Evolutionary conservation across 1,140 invertebrate species (phyloP).

Genomic region (Drosophila aff.): DNA sequence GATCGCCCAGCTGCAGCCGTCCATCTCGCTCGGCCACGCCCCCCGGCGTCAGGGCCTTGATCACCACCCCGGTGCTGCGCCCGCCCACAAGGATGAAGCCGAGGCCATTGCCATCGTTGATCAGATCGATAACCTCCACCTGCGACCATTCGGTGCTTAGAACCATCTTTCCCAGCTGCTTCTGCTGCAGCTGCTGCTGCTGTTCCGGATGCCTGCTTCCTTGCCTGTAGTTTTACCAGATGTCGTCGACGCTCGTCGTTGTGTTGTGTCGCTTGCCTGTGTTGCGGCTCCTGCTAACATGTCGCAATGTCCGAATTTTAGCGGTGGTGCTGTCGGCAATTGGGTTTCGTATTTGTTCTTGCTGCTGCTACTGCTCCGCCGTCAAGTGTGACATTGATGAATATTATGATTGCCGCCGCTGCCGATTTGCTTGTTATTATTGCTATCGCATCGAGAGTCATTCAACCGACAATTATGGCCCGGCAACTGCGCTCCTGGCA

Average conservation of each 20-base stretch:
- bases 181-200: not conserved
- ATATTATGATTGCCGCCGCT: slow-evolving; percentile 31
- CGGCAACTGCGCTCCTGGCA: slow-evolving; percentile 67
- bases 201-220: not conserved
- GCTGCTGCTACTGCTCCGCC: slow-evolving; percentile 9
- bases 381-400: slow-evolving; percentile 39
- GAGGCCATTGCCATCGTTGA: slow-evolving; percentile 92
- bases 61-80: slow-evolving; percentile 97
- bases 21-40: slow-evolving; percentile 96
- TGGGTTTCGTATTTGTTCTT: slow-evolving; percentile 8
- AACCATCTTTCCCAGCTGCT: slow-evolving; percentile 86
- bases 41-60: slow-evolving; percentile 96
- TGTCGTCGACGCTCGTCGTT: slow-evolving; percentile 31
- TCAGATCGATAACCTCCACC: slow-evolving; percentile 95
- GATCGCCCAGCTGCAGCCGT: slow-evolving; percentile 95
- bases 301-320: slow-evolving; percentile 43
- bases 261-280: slow-evolving; percentile 4
- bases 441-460: slow-evolving; percentile 65
- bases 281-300: slow-evolving; percentile 58
- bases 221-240: slow-evolving; percentile 7
- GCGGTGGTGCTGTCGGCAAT: slow-evolving; percentile 64
- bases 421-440: slow-evolving; percentile 48
- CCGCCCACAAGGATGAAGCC: slow-evolving; percentile 98
- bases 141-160: slow-evolving; percentile 96
- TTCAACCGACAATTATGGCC: slow-evolving; percentile 58